A percentile compares a stretch with the other conserved stretches of the same genome.
phyloP scores from a whole-genome alignment of 2,888 invertebrate genomes.

The Papilio protenor region DNA sequence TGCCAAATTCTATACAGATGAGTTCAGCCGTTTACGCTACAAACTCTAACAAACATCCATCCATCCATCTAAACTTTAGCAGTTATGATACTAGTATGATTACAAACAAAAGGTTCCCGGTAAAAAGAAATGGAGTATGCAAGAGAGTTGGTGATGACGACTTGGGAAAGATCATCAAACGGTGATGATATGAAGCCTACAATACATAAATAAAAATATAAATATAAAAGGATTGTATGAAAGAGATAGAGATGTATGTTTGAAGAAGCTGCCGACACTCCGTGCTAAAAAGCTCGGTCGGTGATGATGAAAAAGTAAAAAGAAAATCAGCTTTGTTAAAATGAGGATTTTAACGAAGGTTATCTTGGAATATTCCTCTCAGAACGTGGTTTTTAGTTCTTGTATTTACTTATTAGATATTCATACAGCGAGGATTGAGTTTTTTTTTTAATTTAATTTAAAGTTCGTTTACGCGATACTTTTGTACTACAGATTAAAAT shows the following conservation, averaged over 20 bases:
- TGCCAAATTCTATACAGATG: no score
- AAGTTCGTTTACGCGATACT: not conserved
- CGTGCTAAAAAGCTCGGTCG: no score
- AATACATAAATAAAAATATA: not conserved
- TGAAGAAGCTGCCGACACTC: no score
- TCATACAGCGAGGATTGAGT: not conserved
- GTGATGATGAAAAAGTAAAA: not conserved
- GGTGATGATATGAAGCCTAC: not conserved
- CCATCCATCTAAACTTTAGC: no score
- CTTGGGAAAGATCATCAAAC: not conserved
- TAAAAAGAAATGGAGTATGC: no score
- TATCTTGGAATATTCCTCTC: not conserved
- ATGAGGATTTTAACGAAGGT: not conserved
- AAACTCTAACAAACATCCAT: no score
- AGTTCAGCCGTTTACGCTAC: no score
- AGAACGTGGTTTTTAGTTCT: not conserved
- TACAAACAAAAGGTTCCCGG: no score
- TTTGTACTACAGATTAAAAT: not conserved
- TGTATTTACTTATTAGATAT: not conserved
- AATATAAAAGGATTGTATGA: not conserved
- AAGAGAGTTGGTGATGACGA: no score
- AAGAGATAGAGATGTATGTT: not conserved
- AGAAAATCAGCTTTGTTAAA: not conserved
- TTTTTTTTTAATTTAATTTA: slow-evolving; percentile 1
- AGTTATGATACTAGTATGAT: no score